Evolutionary conservation across 2,797 vertebrate species (phyloP).

Genomic region (Arremon aurantiirostris): DNA sequence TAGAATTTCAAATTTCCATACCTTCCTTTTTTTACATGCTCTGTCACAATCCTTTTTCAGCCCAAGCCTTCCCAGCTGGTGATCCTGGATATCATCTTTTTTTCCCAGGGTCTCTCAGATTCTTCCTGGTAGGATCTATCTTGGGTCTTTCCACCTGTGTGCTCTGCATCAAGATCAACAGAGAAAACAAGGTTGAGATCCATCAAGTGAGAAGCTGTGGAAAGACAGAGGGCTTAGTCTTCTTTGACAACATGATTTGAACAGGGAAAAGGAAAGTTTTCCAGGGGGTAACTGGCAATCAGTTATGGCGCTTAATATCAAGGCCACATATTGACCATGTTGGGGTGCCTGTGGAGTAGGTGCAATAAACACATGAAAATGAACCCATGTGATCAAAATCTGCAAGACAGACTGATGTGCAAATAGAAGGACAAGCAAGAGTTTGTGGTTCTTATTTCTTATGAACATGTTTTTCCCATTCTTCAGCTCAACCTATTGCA

Average conservation of each 20-base stretch:
- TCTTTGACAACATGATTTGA: accelerated
- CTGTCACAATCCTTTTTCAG: background rate
- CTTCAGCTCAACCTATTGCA: background rate
- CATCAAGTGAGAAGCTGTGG: background rate
- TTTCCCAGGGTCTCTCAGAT: background rate
- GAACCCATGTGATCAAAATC: background rate
- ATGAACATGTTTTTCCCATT: background rate
- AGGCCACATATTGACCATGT: background rate
- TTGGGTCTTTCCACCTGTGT: background rate
- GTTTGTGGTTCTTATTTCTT: background rate
- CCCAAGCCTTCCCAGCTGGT: background rate
- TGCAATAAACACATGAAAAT: background rate
- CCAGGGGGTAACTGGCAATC: background rate
- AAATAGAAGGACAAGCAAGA: background rate
- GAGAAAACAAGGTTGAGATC: background rate
- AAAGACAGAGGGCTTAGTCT: background rate
- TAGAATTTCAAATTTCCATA: background rate
- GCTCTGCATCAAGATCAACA: background rate
- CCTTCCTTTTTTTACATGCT: background rate
- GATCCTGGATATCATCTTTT: background rate
- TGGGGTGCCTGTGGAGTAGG: background rate
- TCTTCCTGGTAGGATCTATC: background rate
- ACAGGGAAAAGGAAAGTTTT: background rate
- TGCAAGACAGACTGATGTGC: background rate
- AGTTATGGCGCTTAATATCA: background rate